Evolutionary conservation across 1,140 invertebrate genomes (phyloP), one percentile per base, ranked within the genome.

Genomic region (Drosophila lini): DNA sequence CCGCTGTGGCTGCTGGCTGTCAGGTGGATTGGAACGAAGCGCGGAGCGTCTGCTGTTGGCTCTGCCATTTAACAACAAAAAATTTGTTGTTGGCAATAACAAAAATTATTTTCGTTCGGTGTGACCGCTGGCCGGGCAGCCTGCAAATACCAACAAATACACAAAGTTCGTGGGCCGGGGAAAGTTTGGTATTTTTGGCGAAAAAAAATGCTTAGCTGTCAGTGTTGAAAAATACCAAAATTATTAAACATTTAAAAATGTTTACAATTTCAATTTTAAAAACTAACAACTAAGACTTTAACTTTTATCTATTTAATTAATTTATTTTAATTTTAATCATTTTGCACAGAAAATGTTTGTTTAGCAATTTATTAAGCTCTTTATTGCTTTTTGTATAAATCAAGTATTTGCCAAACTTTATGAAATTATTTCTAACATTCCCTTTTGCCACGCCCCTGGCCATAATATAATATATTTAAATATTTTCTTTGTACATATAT

Each of bases 31-130:
- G 40, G 56, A 42, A 41, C 53, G 25, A 38, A 58, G 67, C 67
- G 42, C 67, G 55, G 44, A 38, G 44, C 38, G 67, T 45, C 56
- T 34, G 47, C 53, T 41, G 31, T 36, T 73, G 42, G 67, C 69
- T 58, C 53, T 48, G 65, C 69, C 69, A 73, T 73, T 73, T 71
- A 73, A 71, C 65, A 70, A 71, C 53, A 70, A 34, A 58, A 53
- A 36, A 58, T 58, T 68, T 70, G 62, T 71, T 58, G 68, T 69
- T 70, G 52, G 52, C 65, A 56, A 65, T 56, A 71, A 58, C 68
- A 69, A 69, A 64, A 63, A 67, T 67, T 53, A 67, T 67, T 69
- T 68, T 68, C 62, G 65, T 55, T 44, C n/a, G 45, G 47, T 36
- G 62, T 69, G 62, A 34, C 62, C 32, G 62, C n/a, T 10, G 41